Conservation (phyloP, 2,888 invertebrate genomes). For the Tipula confusa region DNA sequence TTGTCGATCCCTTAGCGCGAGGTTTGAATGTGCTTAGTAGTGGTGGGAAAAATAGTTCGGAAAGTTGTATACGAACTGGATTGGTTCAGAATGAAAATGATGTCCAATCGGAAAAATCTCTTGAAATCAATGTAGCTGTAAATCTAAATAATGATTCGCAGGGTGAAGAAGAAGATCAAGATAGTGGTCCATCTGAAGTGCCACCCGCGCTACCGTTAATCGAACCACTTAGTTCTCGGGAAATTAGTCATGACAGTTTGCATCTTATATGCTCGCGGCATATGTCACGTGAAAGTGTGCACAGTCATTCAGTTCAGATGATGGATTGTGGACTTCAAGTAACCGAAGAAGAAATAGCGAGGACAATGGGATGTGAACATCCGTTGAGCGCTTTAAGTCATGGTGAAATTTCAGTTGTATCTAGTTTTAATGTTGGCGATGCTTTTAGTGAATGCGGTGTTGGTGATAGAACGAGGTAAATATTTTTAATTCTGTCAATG, state of each 20-base stretch:
- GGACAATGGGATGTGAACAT: conserved; percentile 80
- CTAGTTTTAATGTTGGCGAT: conserved; percentile 64
- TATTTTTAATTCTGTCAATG: neutral
- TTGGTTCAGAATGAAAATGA: conserved; percentile 42
- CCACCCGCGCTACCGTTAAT: conserved; percentile 77
- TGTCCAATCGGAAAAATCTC: conserved; percentile 46
- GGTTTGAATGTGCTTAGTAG: conserved; percentile 54
- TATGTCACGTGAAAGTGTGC: conserved; percentile 64
- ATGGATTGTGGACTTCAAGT: conserved; percentile 85
- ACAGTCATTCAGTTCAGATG: conserved; percentile 77
- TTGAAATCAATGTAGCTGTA: conserved; percentile 38
- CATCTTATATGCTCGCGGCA: conserved; percentile 53
- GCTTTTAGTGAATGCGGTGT: conserved; percentile 49
- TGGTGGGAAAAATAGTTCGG: conserved; percentile 34
- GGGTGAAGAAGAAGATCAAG: conserved; percentile 68
- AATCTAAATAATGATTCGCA: conserved; percentile 40
- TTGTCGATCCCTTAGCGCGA: conserved; percentile 56
- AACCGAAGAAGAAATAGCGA: conserved; percentile 87
- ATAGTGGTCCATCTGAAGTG: conserved; percentile 75
- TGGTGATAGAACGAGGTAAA: conserved; percentile 48
- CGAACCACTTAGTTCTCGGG: conserved; percentile 72
- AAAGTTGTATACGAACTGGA: conserved; percentile 34
- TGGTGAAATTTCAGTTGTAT: conserved; percentile 85
- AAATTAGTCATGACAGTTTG: conserved; percentile 78
- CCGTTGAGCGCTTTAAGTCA: conserved; percentile 84